Base-by-base conservation (phyloP, 2,797 vertebrate species). In the Eurystomus glaucurus region DNA sequence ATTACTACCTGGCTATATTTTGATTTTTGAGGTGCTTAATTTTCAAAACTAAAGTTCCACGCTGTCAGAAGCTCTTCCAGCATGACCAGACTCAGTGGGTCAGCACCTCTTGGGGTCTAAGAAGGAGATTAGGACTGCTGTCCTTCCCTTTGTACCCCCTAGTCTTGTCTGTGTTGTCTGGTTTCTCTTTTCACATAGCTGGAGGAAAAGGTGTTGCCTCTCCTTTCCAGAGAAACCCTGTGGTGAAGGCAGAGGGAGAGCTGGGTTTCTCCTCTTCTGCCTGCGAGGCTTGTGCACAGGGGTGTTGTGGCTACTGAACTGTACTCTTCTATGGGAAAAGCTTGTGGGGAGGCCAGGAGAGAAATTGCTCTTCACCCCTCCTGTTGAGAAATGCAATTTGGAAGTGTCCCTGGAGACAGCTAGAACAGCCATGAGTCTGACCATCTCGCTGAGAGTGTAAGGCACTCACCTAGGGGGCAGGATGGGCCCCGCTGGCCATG, bases 341-440 rank as follows among this genome's bases (percentile, higher is more conserved):
- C 92, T 74, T 19, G 16, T 19, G 31, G 35, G 45, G 28, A 65
- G 31, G 52, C 64, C 18, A 45, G 76, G 12, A 75, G 48, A 68
- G 52, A 95, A 91, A 89, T 48, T 1, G 26, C 52, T 91, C 55
- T 85, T 84, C 88, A 85, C 61, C 65, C 55, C 61, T 95, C 90
- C 93, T 90, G 85, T 84, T 71, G 95, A 93, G 90, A 90, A 90
- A 96, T 71, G 88, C 88, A 86, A 84, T 94, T 93, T 94, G 85
- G 95, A 92, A 93, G 52, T 26, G 61, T 88, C 94, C 50, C 93
- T 54, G 52, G 88, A 64, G 90, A n/a, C 71, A 77, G 39, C 0
- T 2, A 65, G 85, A 60, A 58, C 81, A 89, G 91, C 46, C 84
- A 50, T 0, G 3, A 91, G 75, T 81, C 60, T 0, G 1, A 57